Evolutionary conservation across 2,113 vertebrate species (phyloP).

Genomic region (Daubentonia madagascariensis): DNA sequence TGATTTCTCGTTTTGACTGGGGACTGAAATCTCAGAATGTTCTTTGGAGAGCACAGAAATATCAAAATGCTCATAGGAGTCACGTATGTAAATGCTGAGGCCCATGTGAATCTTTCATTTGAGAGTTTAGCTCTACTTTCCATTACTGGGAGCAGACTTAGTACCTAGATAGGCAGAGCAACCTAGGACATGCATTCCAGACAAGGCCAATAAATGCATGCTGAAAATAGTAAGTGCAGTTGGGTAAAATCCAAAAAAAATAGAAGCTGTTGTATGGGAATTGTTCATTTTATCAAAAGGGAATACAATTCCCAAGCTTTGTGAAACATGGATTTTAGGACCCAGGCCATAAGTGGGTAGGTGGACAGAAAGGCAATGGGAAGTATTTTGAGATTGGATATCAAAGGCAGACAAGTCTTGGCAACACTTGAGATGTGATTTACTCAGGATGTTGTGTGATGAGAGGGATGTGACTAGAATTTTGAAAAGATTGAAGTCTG

Average conservation of each 20-base stretch:
- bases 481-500: conserved; percentile 9
- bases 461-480: conserved; percentile 30
- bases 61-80: background rate
- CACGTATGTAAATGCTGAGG: background rate
- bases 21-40: background rate
- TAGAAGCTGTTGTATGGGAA: background rate
- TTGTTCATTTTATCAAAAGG: conserved; percentile 14
- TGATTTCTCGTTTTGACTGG: background rate
- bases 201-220: background rate
- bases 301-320: background rate
- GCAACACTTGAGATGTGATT: conserved; percentile 9
- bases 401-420: background rate
- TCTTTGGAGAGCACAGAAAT: background rate
- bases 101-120: background rate
- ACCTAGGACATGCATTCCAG: background rate
- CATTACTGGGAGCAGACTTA: background rate
- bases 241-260: conserved; percentile 47
- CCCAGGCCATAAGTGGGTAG: background rate
- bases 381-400: background rate
- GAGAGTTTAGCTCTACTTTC: background rate
- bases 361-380: background rate
- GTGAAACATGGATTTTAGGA: background rate
- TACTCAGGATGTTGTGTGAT: background rate
- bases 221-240: conserved; percentile 5
- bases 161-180: background rate